Base-by-base conservation (phyloP, 1,140 invertebrate species). In the Triops cancriformis region DNA sequence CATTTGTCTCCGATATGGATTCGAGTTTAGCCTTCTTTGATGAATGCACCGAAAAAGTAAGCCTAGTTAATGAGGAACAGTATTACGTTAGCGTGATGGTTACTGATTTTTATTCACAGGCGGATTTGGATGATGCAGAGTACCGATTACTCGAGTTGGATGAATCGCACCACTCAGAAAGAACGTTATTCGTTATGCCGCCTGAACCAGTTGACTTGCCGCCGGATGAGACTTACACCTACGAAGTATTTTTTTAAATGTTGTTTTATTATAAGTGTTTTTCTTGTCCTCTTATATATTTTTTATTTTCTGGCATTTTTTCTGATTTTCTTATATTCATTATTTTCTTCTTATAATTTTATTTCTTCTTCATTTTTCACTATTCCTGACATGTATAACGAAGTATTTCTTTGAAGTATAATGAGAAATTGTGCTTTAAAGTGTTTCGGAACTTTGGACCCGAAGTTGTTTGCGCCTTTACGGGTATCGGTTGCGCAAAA, bases 1-100 rank as follows among this genome's bases (percentile, higher is more conserved):
- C 96, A 81, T 99, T 99, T 87, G 95, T 99, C 0, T 97, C 96
- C 14, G 96, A 98, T 82, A 95, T 95, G 84, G 96, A 99, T 87
- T 89, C 89, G 18, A 91, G 91, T 80, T 86, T 99, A 76, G 94
- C 96, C 12, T 99, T 99, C 86, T 99, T 99, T 84, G 98, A 99
- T 85, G 96, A 99, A 84, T 99, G 97, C 83, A 91, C 93, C 1
- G 96, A 98, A 85, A 91, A 73, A 45, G 77, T 78, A 74, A 74
- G 31, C 31, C n/a, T n/a, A 31, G n/a, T 12, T 28, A 1, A 28
- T 72, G 31, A 12, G 23, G 26, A 37, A 31, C 41, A 73, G 23
- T 51, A 72, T 73, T 26, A 26, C 3, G 23, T 23, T 11, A 18
- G 31, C 11, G 1, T 75, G 28, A 41, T 75, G 4, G 7, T 27